phyloP scores from a whole-genome alignment of 92 coral and sea anemone species.

The Bergia sp. region DNA sequence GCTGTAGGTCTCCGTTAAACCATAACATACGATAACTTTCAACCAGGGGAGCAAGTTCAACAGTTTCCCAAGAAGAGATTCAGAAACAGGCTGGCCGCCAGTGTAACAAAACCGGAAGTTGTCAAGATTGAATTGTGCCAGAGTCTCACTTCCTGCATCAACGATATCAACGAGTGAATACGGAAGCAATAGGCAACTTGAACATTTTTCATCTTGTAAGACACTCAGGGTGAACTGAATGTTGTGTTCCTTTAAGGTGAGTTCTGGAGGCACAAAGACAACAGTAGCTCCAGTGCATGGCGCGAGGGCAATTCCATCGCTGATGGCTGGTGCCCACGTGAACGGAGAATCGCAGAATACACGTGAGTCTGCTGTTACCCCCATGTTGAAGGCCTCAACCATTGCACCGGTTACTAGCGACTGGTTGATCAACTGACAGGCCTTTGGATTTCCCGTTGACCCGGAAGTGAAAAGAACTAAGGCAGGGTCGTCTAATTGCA shows the following conservation, averaged over 20 bases:
- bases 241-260: not conserved
- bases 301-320: not conserved
- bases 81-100: not conserved
- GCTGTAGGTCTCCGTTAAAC: not conserved
- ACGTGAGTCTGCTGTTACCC: not conserved
- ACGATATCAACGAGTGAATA: constrained; percentile 1
- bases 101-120: not conserved
- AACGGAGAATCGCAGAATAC: not conserved
- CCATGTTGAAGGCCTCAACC: not conserved
- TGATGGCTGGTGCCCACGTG: not conserved
- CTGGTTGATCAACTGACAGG: constrained; percentile 43
- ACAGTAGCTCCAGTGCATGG: not conserved
- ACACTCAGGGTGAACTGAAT: not conserved
- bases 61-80: not conserved
- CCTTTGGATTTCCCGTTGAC: constrained; percentile 47
- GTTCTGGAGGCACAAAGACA: not conserved
- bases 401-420: constrained; percentile 34
- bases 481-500: not conserved
- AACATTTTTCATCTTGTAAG: not conserved
- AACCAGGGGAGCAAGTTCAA: not conserved
- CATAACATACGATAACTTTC: not conserved
- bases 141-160: not conserved
- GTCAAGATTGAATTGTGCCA: not conserved
- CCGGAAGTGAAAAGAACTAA: constrained; percentile 43
- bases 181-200: not conserved